Base-by-base conservation (phyloP, 2,113 vertebrate genomes). In the Tachysurus fulvidraco region DNA sequence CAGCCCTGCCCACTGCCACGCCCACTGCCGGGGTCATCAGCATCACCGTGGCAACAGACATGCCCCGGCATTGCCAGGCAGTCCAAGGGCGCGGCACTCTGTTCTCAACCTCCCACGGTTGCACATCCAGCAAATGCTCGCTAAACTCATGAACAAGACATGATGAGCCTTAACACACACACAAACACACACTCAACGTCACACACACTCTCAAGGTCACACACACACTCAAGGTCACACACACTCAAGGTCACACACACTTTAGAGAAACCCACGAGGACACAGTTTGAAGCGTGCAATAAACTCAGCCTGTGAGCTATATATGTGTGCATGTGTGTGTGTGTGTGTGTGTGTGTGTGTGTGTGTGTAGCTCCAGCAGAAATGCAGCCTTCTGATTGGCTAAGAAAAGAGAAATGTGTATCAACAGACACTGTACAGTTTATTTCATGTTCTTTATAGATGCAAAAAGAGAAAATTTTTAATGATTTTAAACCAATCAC, bases 61-160 rank as follows among this genome's bases (percentile, higher is more conserved):
- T 16, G 91, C 91, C 76, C 90, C 92, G 0, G 89, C 93, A 76
- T 89, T 93, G 50, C 95, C 96, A n/a, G 97, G 97, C 93, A 98
- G 96, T 94, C 97, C 97, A 88, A 96, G 98, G 93, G 96, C 96
- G 93, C 94, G 98, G 93, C 98, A 97, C 94, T 98, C 97, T 69
- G 96, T 98, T 87, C 97, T 99, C 91, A 97, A 97, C 92, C 95
- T 96, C 94, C 97, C 98, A 86, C 94, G 97, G 93, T 95, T 97
- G 83, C 98, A 99, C 95, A 96, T 99, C 90, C 98, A 99, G 94
- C 98, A 98, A 94, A 97, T 99, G 96, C 95, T 98, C 95, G 97
- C 98, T 77, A 97, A 97, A 91, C 97, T 99, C 91, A 98, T 98
- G 94, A 98, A 97, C 95, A 99, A 98, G 87, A 89, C 90, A 30